These are phyloP conservation scores for Frankliniella intonsa DNA, from an alignment of 2,888 invertebrate genomes.

Conservation along the genomic window DNA sequence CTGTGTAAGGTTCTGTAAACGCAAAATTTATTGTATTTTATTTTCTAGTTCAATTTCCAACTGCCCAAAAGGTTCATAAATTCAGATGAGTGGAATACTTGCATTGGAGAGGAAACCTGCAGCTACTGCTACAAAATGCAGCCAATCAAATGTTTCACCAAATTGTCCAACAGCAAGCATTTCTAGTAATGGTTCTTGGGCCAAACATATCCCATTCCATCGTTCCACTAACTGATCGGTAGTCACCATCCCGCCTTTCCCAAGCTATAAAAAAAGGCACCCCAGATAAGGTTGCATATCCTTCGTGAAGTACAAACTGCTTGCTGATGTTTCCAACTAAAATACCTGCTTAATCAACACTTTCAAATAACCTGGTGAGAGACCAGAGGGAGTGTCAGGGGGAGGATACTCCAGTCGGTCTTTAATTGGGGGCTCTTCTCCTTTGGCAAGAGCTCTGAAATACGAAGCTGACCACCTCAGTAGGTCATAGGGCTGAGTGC, in stretches of 20 bases:
- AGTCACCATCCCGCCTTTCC: conserved; percentile 47
- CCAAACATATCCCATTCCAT: conserved; percentile 64
- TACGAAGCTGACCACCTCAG: conserved; percentile 77
- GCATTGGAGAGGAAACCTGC: conserved; percentile 63
- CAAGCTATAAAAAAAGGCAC: conserved; percentile 38
- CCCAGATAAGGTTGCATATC: too few species aligned
- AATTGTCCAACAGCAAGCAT: conserved; percentile 69
- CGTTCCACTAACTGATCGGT: conserved; percentile 47
- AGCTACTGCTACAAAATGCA: conserved; percentile 70
- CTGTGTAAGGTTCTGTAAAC: conserved; percentile 60
- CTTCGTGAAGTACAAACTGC: not conserved
- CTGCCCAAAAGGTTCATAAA: not conserved
- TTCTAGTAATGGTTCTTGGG: conserved; percentile 59
- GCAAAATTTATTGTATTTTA: conserved; percentile 10
- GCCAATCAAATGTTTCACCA: conserved; percentile 60
- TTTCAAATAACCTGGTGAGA: conserved; percentile 74
- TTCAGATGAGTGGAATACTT: conserved; percentile 36
- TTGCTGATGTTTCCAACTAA: conserved; percentile 5
- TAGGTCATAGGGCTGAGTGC: conserved; percentile 83
- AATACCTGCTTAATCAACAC: conserved; percentile 70
- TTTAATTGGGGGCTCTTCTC: conserved; percentile 76
- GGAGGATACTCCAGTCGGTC: conserved; percentile 69
- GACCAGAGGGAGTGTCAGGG: conserved; percentile 62
- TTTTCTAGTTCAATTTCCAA: conserved; percentile 27
- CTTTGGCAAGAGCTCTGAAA: conserved; percentile 71